phyloP scores from a whole-genome alignment of 1,140 invertebrate genomes.

The Riptortus pedestris region DNA sequence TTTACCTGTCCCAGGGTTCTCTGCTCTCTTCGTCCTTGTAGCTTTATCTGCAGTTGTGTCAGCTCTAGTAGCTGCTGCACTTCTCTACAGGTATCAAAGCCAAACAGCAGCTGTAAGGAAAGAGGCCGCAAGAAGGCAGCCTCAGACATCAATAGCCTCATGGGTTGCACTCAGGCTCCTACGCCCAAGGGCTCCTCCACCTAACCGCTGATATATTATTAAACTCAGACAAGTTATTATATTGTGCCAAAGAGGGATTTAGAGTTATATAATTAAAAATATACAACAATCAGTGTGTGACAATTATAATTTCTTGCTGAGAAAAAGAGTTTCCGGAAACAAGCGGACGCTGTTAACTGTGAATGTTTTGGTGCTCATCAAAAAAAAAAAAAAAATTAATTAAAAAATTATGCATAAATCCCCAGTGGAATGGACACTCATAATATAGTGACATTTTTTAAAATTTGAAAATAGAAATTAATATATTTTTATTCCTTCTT shows the following conservation, averaged over 20 bases:
- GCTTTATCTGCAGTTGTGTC: slow-evolving; percentile 74
- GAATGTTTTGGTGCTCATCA: slow-evolving; percentile 9
- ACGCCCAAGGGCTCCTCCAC: slow-evolving; percentile 39
- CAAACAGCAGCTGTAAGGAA: slow-evolving; percentile 38
- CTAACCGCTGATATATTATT: slow-evolving; percentile 11
- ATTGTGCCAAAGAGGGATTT: slow-evolving; percentile 28
- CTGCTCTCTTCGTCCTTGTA: slow-evolving; percentile 73
- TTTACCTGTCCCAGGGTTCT: slow-evolving; percentile 76
- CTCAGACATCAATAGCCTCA: slow-evolving; percentile 46
- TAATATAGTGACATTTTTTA: slow-evolving; percentile 11
- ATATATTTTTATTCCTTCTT: slow-evolving; percentile 16
- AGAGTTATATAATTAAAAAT: slow-evolving; percentile 13
- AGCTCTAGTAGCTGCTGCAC: slow-evolving; percentile 61
- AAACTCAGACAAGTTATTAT: slow-evolving; percentile 25
- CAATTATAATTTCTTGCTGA: slow-evolving; percentile 19
- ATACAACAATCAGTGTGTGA: not conserved
- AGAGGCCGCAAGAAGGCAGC: slow-evolving; percentile 11
- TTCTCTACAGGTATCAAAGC: slow-evolving; percentile 61
- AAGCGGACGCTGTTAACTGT: too few relatives aligned
- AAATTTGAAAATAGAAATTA: slow-evolving; percentile 7
- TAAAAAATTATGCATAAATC: not conserved
- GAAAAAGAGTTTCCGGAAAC: too few relatives aligned
- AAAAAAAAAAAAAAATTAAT: too few relatives aligned
- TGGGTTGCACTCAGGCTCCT: slow-evolving; percentile 61
- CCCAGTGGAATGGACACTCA: not conserved